A percentile compares a stretch with the other conserved stretches of the same genome.
Evolutionary conservation across 1,140 invertebrate species (phyloP).

Genomic region (Zaprionus lachaisei): DNA sequence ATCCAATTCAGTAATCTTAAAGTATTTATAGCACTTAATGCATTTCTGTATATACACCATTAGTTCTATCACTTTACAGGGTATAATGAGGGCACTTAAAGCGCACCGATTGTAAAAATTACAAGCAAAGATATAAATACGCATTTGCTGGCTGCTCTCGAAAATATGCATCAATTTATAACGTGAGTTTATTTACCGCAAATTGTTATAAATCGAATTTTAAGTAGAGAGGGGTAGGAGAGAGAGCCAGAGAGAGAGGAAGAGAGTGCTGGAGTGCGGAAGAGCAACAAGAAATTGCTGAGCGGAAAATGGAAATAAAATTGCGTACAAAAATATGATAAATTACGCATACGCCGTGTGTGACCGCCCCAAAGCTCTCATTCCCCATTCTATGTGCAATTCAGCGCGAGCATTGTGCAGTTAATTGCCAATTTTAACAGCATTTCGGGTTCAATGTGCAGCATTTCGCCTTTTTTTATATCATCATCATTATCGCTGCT

Average conservation of each 20-base stretch:
- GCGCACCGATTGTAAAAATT: slow-evolving; percentile 42
- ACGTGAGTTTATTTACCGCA: slow-evolving; percentile 72
- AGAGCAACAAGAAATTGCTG: slow-evolving; percentile 38
- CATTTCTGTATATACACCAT: neutral
- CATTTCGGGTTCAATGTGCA: slow-evolving; percentile 40
- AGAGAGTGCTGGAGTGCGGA: slow-evolving; percentile 15
- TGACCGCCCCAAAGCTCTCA: neutral
- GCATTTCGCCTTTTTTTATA: slow-evolving; percentile 12
- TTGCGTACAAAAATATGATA: slow-evolving; percentile 69
- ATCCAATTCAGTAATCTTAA: no score
- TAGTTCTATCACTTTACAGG: neutral
- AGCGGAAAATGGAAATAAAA: slow-evolving; percentile 64
- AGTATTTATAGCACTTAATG: no score
- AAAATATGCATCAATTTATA: slow-evolving; percentile 64
- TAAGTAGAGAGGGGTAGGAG: slow-evolving; percentile 34
- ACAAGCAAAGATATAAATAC: slow-evolving; percentile 35
- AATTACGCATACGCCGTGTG: slow-evolving; percentile 66
- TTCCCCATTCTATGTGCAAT: neutral
- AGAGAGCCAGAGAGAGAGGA: neutral
- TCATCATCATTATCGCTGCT: slow-evolving; percentile 31
- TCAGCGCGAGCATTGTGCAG: slow-evolving; percentile 34
- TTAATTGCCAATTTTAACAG: slow-evolving; percentile 70
- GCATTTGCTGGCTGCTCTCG: slow-evolving; percentile 37
- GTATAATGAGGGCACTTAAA: slow-evolving; percentile 48
- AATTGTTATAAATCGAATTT: slow-evolving; percentile 79